Base-by-base conservation (phyloP, 2,888 invertebrate species). In the Idaea biselata region DNA sequence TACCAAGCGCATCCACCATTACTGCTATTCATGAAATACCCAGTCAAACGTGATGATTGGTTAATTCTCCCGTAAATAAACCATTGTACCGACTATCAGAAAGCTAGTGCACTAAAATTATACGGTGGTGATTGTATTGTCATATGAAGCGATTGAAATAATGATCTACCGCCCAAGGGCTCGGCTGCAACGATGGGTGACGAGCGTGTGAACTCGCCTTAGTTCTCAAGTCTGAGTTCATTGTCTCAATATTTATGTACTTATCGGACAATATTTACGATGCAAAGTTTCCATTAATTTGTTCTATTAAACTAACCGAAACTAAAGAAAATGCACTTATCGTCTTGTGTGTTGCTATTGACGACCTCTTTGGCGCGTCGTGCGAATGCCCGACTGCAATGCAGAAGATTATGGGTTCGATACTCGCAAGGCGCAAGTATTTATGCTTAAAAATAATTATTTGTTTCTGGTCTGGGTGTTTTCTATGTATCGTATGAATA, bases 181-280 rank as follows among this genome's bases (percentile, higher is more conserved):
- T 44, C 44, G 44, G 44, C 14, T 66, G 69, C 65, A 63, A 65
- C 65, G 68, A 64, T 68, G 53, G 18, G 55, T 67, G 62, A 57
- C 63, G 33, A 60, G 59, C 71, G 68, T 71, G 71, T 64, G 71
- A 71, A 69, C 63, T 6, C 44, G 61, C 58, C 31, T 58, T 59
- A 59, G 61, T 60, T 64, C 33, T 58, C 59, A 60, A 59, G 18
- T 53, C 56, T 55, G 62, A 61, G 60, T 60, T 61, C 58, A 64
- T 64, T 66, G 59, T 64, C 61, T 65, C 55, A 61, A 44, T 56
- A n/a, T 16, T 5, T 33, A 17, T 55, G 44, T 44, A 44, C 44
- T 44, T 44, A 44, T 44, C 44, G 11, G 44, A 44, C 44, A 11
- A 14, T 44, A 14, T 44, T 44, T 44, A 44, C 44, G 44, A 44